These are phyloP conservation scores for Notarius quadriscutis DNA, from an alignment of 2,113 vertebrate species.

Conservation along the genomic window DNA sequence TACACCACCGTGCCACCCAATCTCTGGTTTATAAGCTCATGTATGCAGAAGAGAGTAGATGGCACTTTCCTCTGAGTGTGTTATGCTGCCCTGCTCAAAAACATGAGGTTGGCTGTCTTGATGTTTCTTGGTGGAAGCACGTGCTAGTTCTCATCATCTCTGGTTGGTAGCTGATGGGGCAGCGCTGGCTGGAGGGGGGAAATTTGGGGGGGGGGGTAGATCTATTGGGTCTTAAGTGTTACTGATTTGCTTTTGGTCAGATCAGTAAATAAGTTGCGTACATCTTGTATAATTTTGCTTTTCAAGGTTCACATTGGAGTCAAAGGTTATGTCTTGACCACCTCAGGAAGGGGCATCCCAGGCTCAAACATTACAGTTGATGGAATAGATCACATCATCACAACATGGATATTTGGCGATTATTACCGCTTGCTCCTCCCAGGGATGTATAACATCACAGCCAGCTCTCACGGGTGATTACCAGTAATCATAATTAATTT, in stretches of 20 bases:
- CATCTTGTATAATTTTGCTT: background rate
- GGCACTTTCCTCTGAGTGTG: too few species aligned
- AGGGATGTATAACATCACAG: constrained; percentile 89
- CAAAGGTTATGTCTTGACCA: constrained; percentile 83
- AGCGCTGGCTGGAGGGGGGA: background rate
- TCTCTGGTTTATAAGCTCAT: too few species aligned
- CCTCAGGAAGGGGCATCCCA: constrained; percentile 68
- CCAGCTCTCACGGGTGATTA: constrained; percentile 77
- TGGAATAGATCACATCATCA: constrained; percentile 86
- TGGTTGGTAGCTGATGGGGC: background rate
- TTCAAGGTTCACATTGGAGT: constrained; percentile 93
- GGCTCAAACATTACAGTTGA: constrained; percentile 79
- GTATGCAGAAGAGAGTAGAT: too few species aligned
- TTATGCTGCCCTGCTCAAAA: background rate
- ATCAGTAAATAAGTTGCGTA: background rate
- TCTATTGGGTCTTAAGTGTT: background rate
- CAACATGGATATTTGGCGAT: constrained; percentile 82
- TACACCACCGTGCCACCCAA: too few species aligned
- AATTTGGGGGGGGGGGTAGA: background rate
- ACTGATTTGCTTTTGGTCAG: background rate
- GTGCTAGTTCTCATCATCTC: background rate
- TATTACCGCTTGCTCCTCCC: constrained; percentile 90
- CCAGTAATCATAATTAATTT: background rate
- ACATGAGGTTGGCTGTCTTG: background rate
- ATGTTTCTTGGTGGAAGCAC: background rate